Conservation (phyloP, 2,888 invertebrate species). For the Amiota mariae region DNA sequence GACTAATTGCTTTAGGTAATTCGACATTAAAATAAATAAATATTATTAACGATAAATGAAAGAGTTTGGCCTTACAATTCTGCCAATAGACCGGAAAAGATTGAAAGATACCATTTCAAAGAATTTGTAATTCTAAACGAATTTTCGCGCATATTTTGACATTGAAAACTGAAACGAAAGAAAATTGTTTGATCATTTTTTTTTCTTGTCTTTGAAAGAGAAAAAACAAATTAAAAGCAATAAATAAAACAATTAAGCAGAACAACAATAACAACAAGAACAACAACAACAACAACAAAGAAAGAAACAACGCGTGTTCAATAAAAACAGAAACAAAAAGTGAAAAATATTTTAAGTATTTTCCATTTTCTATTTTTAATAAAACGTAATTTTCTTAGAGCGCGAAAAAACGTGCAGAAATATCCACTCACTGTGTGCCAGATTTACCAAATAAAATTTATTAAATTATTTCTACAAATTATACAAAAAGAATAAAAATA, state of each 20-base stretch:
- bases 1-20: slow-evolving; percentile 39
- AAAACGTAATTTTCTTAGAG: slow-evolving; percentile 1
- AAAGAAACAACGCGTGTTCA: slow-evolving; percentile 1
- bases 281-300: slow-evolving; percentile 6
- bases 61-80: background rate
- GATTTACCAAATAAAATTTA: slow-evolving; percentile 8
- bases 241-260: slow-evolving; percentile 36
- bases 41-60: slow-evolving; percentile 31
- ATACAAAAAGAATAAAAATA: too few relatives aligned
- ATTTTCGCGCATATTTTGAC: slow-evolving; percentile 56
- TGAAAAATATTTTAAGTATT: slow-evolving; percentile 5
- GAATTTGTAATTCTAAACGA: slow-evolving; percentile 56
- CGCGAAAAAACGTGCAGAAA: background rate
- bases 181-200: slow-evolving; percentile 1
- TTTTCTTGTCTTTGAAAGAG: too few relatives aligned
- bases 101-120: slow-evolving; percentile 35
- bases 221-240: slow-evolving; percentile 26
- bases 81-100: slow-evolving; percentile 1
- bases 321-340: slow-evolving; percentile 4
- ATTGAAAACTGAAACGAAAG: slow-evolving; percentile 41
- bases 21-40: slow-evolving; percentile 37
- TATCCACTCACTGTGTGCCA: slow-evolving; percentile 2
- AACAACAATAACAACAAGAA: slow-evolving; percentile 4
- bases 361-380: slow-evolving; percentile 18
- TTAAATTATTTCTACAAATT: slow-evolving; percentile 9